Evolutionary conservation across 2,888 invertebrate genomes (phyloP), one percentile per base, ranked within the genome.

Genomic region (Piscicola geometra): DNA sequence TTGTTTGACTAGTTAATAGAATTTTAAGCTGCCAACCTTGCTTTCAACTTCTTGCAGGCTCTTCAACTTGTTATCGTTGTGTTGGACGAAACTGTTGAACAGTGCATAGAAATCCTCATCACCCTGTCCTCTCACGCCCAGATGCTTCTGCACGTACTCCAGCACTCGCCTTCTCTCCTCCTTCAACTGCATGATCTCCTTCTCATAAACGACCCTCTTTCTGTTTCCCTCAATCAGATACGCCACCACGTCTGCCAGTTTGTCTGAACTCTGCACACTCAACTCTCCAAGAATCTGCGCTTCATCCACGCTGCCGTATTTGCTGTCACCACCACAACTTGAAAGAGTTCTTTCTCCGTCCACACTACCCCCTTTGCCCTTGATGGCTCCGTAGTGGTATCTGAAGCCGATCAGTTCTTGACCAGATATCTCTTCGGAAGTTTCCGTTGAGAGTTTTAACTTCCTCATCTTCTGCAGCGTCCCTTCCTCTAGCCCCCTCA

Each of bases 161-260:
- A 56, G 25, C 5, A 21, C n/a, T 56, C n/a, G 60, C 3, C 60
- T 18, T 25, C 60, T 56, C 60, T 56, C 60, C 5, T 56, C 25
- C 25, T 56, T 56, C 60, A 56, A 21, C 3, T 15, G 3, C n/a
- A 18, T n/a, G n/a, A 18, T 25, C n/a, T 56, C 60, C 60, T 15
- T 56, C n/a, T 56, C 60, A 25, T 56, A 25, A n/a, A 5, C n/a
- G 5, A 56, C n/a, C 25, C 60, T 56, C n/a, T 21, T 56, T 21
- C n/a, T 56, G 60, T 56, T 56, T 15, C 60, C 60, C 25, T 56
- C 60, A 5, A 56, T 56, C 60, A 56, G n/a, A 56, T 56, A 56
- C 25, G 60, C 21, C 5, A 56, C 21, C 21, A 56, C 25, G 21
- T 56, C 25, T 56, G 60, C 60, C 21, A 56, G 60, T n/a, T 56